A percentile compares a stretch with the other conserved stretches of the same genome.
Evolutionary conservation across 2,113 vertebrate genomes (phyloP).

Genomic region (Bos taurus): DNA sequence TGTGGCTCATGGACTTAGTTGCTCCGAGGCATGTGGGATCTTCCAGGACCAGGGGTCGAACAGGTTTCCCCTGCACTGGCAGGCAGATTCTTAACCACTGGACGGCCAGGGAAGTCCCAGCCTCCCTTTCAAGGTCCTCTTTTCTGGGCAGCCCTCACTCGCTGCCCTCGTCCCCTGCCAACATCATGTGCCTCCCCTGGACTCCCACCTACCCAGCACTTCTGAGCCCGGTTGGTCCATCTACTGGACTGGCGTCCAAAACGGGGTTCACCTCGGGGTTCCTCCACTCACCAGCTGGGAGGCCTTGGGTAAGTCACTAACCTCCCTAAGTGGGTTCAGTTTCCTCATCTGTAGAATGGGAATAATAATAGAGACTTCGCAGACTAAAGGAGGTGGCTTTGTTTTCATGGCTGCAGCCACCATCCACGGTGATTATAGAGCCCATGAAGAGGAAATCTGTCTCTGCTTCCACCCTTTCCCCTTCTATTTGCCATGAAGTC

Average conservation of each 20-base stretch:
- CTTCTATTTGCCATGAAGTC: neutral
- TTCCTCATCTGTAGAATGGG: neutral
- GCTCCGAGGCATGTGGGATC: neutral
- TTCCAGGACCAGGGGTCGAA: neutral
- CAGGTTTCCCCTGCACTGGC: neutral
- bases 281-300: neutral
- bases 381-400: neutral
- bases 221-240: neutral
- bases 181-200: neutral
- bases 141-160: neutral
- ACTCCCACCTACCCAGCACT: neutral
- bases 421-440: neutral
- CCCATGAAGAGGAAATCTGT: neutral
- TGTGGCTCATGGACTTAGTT: neutral
- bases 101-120: neutral
- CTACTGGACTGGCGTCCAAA: neutral
- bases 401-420: neutral
- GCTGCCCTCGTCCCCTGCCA: rapidly evolving
- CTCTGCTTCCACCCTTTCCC: neutral
- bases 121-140: neutral
- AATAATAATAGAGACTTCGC: neutral
- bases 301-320: neutral
- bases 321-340: neutral
- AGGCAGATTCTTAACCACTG: neutral
- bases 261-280: neutral